Conservation (phyloP, 2,888 invertebrate species). For the Allygus modestus region DNA sequence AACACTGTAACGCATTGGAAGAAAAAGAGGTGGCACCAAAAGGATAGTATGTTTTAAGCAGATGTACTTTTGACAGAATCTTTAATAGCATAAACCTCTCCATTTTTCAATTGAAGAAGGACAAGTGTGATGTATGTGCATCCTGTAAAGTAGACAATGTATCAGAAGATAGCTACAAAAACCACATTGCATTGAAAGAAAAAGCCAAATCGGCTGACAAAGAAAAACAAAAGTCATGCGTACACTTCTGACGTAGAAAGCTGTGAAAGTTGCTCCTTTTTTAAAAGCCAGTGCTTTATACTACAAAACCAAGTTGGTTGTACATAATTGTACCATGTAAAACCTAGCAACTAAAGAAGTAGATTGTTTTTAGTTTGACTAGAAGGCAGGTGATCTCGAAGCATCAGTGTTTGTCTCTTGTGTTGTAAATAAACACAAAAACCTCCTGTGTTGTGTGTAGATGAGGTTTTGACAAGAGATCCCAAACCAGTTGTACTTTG, state of each 20-base stretch:
- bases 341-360: slow-evolving; percentile 59
- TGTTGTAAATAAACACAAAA: slow-evolving; percentile 59
- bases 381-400: slow-evolving; percentile 22
- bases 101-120: slow-evolving; percentile 60
- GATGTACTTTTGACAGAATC: slow-evolving; percentile 44
- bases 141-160: slow-evolving; percentile 60
- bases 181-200: slow-evolving; percentile 58
- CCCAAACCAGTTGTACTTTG: slow-evolving; percentile 59
- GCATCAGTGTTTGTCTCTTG: slow-evolving; percentile 60
- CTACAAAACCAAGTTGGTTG: slow-evolving; percentile 59
- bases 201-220: slow-evolving; percentile 61
- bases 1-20: slow-evolving; percentile 41
- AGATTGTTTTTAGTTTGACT: slow-evolving; percentile 54
- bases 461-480: slow-evolving; percentile 40
- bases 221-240: slow-evolving; percentile 58
- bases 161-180: slow-evolving; percentile 51
- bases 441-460: too few species aligned
- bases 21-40: slow-evolving; percentile 56
- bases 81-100: slow-evolving; percentile 54
- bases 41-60: slow-evolving; percentile 57
- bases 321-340: slow-evolving; percentile 61
- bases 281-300: slow-evolving; percentile 50
- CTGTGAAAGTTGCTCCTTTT: slow-evolving; percentile 60
- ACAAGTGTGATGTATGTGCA: slow-evolving; percentile 57
- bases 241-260: slow-evolving; percentile 51